Evolutionary conservation across 1,140 invertebrate species (phyloP), one percentile per base, ranked within the genome.

Genomic region (Bathynomus jamesi): DNA sequence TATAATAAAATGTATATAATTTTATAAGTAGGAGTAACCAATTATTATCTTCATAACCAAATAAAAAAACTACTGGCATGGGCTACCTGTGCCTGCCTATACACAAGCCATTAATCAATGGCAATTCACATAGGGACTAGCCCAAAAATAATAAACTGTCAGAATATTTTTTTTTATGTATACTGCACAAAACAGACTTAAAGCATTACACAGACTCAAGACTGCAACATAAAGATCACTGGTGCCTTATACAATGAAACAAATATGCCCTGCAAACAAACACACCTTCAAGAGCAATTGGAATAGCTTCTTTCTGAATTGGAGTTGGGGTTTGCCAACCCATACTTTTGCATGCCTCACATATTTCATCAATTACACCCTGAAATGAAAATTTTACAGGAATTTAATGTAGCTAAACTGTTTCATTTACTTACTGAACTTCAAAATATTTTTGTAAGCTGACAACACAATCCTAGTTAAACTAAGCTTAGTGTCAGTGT

Each of bases 321-420:
- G 94, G 95, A 5, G 95, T 91, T 2, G 97, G 96, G 30, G 84
- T 82, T 79, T 89, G 92, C 97, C 97, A 99, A 86, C 96, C 95
- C 69, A 99, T 83, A 75, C 91, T 87, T 78, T 90, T 87, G 84
- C 95, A 98, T 0, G 95, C 92, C 85, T 95, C 90, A 82, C 92
- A 95, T 29, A 99, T 81, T 3, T 89, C 88, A 79, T 98, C 95
- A 46, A 91, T 88, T n/a, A 99, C 82, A 40, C 96, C 96, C 94
- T 94, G 76, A 78, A 73, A 71, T 8, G 7, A 8, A 40, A 17
- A 40, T 8, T 8, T 40, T 40, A 40, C 17, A 40, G 17, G 32
- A n/a, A n/a, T n/a, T n/a, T n/a, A n/a, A n/a, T n/a, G n/a, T n/a
- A n/a, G n/a, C n/a, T n/a, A n/a, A n/a, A n/a, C n/a, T n/a, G n/a